Evolutionary conservation across 2,113 vertebrate genomes (phyloP).

Genomic region (Lepisosteus osseus): DNA sequence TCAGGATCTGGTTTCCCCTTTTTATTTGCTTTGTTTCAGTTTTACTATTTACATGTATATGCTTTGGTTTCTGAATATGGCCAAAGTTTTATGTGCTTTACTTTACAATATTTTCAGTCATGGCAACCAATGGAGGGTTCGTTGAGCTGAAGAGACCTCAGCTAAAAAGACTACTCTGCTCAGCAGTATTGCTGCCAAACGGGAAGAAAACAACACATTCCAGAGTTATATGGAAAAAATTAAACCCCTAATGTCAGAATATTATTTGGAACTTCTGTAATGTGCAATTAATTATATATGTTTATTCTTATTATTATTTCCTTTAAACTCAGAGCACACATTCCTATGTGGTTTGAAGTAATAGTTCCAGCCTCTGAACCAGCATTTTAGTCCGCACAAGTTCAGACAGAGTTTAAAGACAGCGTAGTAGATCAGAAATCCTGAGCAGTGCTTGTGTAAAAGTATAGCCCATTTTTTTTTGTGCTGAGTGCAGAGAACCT

Average conservation of each 20-base stretch:
- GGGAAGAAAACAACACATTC: conserved; percentile 31
- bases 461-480: too few species aligned
- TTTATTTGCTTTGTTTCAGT: too few species aligned
- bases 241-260: conserved; percentile 15
- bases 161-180: conserved; percentile 18
- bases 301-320: conserved; percentile 19
- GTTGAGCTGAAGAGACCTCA: not conserved
- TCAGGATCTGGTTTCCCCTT: too few species aligned
- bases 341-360: conserved; percentile 37
- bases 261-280: conserved; percentile 27
- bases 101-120: too few species aligned
- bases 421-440: conserved; percentile 1
- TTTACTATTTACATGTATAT: too few species aligned
- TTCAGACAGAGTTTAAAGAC: conserved; percentile 41
- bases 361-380: conserved; percentile 16
- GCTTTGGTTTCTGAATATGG: too few species aligned
- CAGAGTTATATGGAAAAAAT: conserved; percentile 33
- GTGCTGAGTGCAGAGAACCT: too few species aligned
- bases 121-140: too few species aligned
- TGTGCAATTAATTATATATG: conserved; percentile 42
- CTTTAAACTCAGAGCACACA: conserved; percentile 16
- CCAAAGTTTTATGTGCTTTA: too few species aligned
- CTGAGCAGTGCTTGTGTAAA: too few species aligned
- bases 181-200: conserved; percentile 8
- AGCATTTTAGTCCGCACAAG: conserved; percentile 26